Conservation (phyloP, 1,140 invertebrate species). For the Meloidogyne chitwoodi region DNA sequence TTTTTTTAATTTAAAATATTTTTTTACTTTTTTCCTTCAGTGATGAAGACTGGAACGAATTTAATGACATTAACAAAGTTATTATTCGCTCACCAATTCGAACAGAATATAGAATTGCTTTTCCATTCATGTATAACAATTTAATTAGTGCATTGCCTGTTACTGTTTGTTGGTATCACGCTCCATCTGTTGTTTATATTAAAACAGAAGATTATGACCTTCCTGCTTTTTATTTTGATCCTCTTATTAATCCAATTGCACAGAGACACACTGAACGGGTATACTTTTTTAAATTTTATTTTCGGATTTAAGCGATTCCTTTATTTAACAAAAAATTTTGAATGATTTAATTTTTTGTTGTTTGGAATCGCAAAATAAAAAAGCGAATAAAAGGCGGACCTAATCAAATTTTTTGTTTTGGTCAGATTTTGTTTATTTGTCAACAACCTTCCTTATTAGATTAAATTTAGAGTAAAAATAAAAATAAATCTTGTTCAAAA, state of each 20-base stretch:
- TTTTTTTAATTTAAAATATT: slow-evolving; percentile 8
- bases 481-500: too few species aligned
- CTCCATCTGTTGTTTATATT: slow-evolving; percentile 96
- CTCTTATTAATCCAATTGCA: slow-evolving; percentile 96
- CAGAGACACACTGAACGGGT: slow-evolving; percentile 81
- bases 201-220: slow-evolving; percentile 99
- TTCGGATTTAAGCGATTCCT: not conserved
- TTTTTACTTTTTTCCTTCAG: slow-evolving; percentile 63
- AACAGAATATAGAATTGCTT: slow-evolving; percentile 97
- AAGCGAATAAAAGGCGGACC: not conserved
- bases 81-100: slow-evolving; percentile 96
- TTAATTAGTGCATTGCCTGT: slow-evolving; percentile 56
- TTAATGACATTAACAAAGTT: slow-evolving; percentile 99
- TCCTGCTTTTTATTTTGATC: slow-evolving; percentile 99
- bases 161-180: slow-evolving; percentile 73
- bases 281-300: not conserved
- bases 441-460: not conserved
- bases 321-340: not conserved
- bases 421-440: slow-evolving; percentile 7
- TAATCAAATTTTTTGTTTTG: not conserved
- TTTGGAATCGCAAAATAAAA: not conserved
- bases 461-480: not conserved
- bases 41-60: slow-evolving; percentile 99
- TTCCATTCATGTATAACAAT: slow-evolving; percentile 95
- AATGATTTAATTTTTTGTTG: not conserved